These are phyloP conservation scores for Stegophylla sp. DNA, from an alignment of 2,888 invertebrate genomes.

Conservation along the genomic window DNA sequence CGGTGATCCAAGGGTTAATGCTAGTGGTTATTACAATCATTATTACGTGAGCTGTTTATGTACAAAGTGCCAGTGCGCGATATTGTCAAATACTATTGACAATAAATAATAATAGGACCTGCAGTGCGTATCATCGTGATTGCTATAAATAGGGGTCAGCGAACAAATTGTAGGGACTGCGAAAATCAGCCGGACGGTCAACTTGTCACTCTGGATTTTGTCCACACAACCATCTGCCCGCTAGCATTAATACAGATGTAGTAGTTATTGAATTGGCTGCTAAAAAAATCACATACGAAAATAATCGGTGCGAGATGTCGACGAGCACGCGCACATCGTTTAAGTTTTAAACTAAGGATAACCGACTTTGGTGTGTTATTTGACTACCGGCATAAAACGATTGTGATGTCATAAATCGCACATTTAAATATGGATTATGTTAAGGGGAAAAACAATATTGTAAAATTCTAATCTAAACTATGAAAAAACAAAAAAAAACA, in stretches of 20 bases:
- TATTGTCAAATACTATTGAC: constrained; percentile 7
- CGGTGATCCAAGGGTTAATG: not conserved
- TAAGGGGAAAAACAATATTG: not conserved
- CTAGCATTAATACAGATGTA: not conserved
- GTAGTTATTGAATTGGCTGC: constrained; percentile 7
- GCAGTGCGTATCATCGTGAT: not conserved
- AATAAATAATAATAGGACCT: constrained; percentile 37
- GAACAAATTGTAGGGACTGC: constrained; percentile 31
- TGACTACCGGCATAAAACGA: not conserved
- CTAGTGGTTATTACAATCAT: not conserved
- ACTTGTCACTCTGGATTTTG: constrained; percentile 41
- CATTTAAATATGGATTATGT: not conserved
- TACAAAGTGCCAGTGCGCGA: not conserved
- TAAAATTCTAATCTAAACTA: not conserved
- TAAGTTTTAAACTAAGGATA: not conserved
- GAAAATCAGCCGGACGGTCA: constrained; percentile 32
- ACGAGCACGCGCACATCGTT: constrained; percentile 30
- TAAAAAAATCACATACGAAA: not conserved
- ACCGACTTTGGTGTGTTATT: not conserved
- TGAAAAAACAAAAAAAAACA: not conserved
- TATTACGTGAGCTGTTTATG: not conserved
- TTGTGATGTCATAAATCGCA: not conserved
- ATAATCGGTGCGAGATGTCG: constrained; percentile 25
- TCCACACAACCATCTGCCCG: constrained; percentile 35
- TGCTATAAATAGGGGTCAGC: constrained; percentile 41